A percentile compares a stretch with the other conserved stretches of the same genome.
Conservation (phyloP, 2,797 vertebrate genomes). For the Orestias chungarensis region DNA sequence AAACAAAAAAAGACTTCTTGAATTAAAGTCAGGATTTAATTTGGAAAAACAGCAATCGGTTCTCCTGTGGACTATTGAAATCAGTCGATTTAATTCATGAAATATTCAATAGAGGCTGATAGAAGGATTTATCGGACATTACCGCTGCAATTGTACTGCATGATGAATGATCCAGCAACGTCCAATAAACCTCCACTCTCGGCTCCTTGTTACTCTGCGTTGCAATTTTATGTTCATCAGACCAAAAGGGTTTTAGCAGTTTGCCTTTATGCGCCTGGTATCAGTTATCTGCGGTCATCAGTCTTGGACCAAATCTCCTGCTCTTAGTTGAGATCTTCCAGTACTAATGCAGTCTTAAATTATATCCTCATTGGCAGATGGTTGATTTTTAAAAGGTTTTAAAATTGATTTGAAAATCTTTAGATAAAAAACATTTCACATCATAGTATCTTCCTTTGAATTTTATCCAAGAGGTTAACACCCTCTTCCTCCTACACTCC, state of each 20-base stretch:
- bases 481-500: too few species aligned
- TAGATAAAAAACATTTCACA: neutral
- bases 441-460: neutral
- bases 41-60: neutral
- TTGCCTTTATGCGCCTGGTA: too few species aligned
- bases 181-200: neutral
- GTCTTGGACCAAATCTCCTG: neutral
- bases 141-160: neutral
- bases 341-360: neutral
- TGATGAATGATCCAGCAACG: neutral
- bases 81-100: constrained; percentile 5
- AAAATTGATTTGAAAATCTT: too few species aligned
- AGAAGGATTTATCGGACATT: neutral
- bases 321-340: neutral
- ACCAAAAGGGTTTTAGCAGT: neutral
- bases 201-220: too few species aligned
- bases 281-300: too few species aligned
- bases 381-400: neutral
- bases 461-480: neutral
- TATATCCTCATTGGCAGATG: neutral
- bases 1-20: neutral
- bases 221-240: neutral
- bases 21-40: neutral
- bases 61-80: neutral
- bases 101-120: neutral